Base-by-base conservation (phyloP, 92 coral and sea anemone genomes). In the Zoanthus solanderi region DNA sequence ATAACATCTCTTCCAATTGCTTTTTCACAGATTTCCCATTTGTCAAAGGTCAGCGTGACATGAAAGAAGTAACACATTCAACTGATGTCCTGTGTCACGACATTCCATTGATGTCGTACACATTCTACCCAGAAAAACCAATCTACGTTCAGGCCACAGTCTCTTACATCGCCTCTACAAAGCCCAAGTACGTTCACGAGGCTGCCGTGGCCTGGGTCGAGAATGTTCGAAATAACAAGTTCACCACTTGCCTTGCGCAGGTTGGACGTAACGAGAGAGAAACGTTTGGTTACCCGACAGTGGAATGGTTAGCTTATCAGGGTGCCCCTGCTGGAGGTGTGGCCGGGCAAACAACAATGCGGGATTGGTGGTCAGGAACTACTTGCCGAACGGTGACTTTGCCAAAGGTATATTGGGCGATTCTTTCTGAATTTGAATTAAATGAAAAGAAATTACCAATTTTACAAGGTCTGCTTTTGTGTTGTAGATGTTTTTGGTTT, bases 41-140 rank as follows among this genome's bases (percentile, higher is more conserved):
- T 54, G 79, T 78, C 3, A 90, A 87, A 87, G 92, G 90, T 46
- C 90, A 76, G 11, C 57, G 84, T 58, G 57, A 68, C n/a, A 76
- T 90, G 34, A 78, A 74, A 23, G 83, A 31, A 28, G 77, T 23
- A 54, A 45, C 76, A 34, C 13, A 11, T 37, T 63, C 87, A 73
- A 81, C 88, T 42, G 84, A 80, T n/a, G 78, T 73, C 31, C 29
- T 53, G 50, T 90, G 93, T 52, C 88, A 87, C 30, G 56, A 52
- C 18, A 56, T 93, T n/a, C 46, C 76, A 44, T 50, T 93, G 75
- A 75, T 45, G 15, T 90, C 92, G 3, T 78, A 88, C 60, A 78
- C 88, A 44, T 93, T 93, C 50, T 93, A 93, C 84, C 93, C 95
- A 6, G 92, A 85, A 57, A 93, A 90, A 82, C 92, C 92, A 11